Conservation (phyloP, 2,113 vertebrate species). For the Callorhinus ursinus region DNA sequence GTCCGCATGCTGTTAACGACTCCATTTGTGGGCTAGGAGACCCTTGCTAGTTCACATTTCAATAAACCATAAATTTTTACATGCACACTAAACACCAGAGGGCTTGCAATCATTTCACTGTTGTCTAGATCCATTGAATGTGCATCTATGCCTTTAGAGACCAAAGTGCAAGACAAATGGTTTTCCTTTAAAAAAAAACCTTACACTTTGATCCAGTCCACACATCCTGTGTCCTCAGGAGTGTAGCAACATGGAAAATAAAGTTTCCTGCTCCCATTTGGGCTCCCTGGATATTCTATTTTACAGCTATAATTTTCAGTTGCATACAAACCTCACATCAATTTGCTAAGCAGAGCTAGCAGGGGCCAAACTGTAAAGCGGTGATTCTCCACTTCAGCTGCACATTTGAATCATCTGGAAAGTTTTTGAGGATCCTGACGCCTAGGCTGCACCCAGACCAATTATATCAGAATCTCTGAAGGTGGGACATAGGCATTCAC, state of each 20-base stretch:
- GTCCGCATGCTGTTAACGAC: not conserved
- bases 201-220: not conserved
- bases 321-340: not conserved
- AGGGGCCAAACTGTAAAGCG: not conserved
- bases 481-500: fast-evolving
- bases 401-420: not conserved
- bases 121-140: not conserved
- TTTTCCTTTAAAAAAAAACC: not conserved
- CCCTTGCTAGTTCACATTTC: slow-evolving; percentile 39
- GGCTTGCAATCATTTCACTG: not conserved
- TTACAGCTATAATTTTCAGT: not conserved
- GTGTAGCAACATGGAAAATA: not conserved
- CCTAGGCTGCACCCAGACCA: not conserved
- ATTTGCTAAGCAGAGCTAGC: not conserved
- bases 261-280: not conserved
- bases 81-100: not conserved
- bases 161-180: not conserved
- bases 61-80: slow-evolving; percentile 57
- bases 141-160: not conserved
- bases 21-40: not conserved
- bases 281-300: not conserved
- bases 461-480: not conserved
- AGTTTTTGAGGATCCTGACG: not conserved
- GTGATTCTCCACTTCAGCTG: not conserved
- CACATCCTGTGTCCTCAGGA: not conserved